Evolutionary conservation across 2,113 vertebrate genomes (phyloP).

Genomic region (Lophochroa leadbeateri): DNA sequence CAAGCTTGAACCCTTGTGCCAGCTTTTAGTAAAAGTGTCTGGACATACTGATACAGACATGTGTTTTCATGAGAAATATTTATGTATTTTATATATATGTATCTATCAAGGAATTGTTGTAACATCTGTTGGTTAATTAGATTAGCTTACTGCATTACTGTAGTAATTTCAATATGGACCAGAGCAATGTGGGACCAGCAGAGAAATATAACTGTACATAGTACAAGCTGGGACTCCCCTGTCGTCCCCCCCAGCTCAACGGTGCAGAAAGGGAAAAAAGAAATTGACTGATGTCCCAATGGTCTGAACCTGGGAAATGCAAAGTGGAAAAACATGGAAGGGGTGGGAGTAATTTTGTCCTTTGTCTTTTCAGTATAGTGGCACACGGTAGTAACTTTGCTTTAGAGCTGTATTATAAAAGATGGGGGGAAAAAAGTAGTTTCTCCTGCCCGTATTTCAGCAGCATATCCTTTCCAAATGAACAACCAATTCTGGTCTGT

Average conservation of each 20-base stretch:
- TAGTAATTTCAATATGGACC: background rate
- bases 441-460: background rate
- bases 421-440: background rate
- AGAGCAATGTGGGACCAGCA: background rate
- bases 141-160: background rate
- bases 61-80: background rate
- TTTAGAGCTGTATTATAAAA: background rate
- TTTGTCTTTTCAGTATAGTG: background rate
- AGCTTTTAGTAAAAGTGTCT: background rate
- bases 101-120: background rate
- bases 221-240: background rate
- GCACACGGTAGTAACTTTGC: background rate
- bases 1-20: background rate
- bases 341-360: background rate
- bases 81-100: background rate
- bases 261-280: background rate
- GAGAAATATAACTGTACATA: background rate
- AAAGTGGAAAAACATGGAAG: background rate
- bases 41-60: background rate
- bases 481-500: background rate
- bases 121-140: background rate
- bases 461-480: background rate
- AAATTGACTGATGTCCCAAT: background rate
- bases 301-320: background rate
- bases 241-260: background rate